Conservation (phyloP, 2,888 invertebrate genomes). For the Dicycla oo region DNA sequence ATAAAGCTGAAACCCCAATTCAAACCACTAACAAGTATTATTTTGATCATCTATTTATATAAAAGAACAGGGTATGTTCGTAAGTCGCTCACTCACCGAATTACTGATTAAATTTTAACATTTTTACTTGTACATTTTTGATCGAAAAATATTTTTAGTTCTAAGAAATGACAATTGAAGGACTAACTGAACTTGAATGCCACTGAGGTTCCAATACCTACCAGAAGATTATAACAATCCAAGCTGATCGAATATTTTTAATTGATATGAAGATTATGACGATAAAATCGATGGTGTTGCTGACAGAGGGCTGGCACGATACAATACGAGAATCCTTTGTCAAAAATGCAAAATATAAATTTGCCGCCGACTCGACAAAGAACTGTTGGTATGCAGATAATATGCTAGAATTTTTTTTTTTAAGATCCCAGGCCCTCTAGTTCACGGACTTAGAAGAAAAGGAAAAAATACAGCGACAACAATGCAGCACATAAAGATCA, state of each 20-base stretch:
- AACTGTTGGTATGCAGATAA: conserved; percentile 16
- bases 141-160: not conserved
- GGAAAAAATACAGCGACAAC: not conserved
- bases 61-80: not conserved
- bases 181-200: not conserved
- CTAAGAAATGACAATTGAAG: not conserved
- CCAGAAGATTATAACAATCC: not conserved
- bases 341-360: conserved; percentile 29
- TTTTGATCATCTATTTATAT: not conserved
- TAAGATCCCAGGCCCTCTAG: not conserved
- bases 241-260: conserved; percentile 3
- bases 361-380: conserved; percentile 44
- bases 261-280: not conserved
- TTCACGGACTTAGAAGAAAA: not conserved
- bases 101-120: not conserved
- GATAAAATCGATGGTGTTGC: conserved; percentile 26
- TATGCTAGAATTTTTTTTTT: conserved; percentile 2
- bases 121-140: not conserved
- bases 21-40: not conserved
- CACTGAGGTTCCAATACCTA: not conserved
- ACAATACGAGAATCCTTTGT: conserved; percentile 14
- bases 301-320: conserved; percentile 11
- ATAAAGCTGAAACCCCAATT: not conserved
- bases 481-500: not conserved
- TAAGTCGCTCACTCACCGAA: not conserved